Base-by-base conservation (phyloP, 2,797 vertebrate genomes). In the Lutjanus campechanus region DNA sequence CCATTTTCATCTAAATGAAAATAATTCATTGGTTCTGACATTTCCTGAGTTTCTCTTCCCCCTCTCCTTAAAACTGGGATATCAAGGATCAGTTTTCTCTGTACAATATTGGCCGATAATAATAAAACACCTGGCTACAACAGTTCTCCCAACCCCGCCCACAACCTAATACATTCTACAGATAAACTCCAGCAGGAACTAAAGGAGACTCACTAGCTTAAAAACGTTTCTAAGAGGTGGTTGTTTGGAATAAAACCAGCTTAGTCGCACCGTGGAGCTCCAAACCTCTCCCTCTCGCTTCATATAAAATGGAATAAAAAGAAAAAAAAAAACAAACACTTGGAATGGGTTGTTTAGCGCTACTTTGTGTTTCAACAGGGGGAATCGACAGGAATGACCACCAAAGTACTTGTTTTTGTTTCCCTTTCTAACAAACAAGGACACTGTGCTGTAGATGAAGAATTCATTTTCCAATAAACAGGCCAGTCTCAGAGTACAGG, bases 41-140 rank as follows among this genome's bases (percentile, higher is more conserved):
- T 89, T 94, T 93, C 93, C 93, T 94, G 93, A 94, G 93, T 89
- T 92, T 91, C 84, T 86, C 81, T 68, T 66, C 77, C 75, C 62
- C 85, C 25, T 59, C 76, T 81, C 69, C 65, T 68, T 22, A 43
- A 36, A 78, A 83, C 76, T 66, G 82, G 86, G 83, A 81, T 54
- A 60, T 80, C 70, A 77, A 64, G 79, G 80, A 69, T 87, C 83
- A 62, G 46, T 25, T 88, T 60, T 50, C 44, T 90, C 85, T 92
- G 73, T 84, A 89, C 85, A 90, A 76, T 77, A 78, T 66, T 69
- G 78, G 80, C 83, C 81, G 25, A 86, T 64, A 81, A 86, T 64
- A 81, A 70, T 78, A 76, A 89, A 88, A 81, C 67, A 79, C 77
- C 65, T 3, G 75, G 74, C 80, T 66, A 36, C 76, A 66, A 60